Conservation (phyloP, 2,888 invertebrate genomes). For the Gibbula magus region DNA sequence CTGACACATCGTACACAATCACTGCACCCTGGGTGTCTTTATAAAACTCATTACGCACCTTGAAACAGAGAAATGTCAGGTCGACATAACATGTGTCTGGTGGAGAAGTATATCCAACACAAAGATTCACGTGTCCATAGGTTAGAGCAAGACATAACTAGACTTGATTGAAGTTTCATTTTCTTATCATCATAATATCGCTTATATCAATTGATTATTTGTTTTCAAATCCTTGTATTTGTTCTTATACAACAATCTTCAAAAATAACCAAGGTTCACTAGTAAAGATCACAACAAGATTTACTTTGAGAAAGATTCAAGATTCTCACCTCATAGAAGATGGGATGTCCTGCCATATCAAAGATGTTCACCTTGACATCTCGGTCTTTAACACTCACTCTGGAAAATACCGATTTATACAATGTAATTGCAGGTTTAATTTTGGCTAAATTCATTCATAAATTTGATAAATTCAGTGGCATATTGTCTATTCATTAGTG, state of each 20-base stretch:
- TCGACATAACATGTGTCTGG: neutral
- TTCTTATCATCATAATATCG: too few relatives aligned
- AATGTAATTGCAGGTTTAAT: neutral
- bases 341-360: constrained; percentile 76
- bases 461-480: neutral
- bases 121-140: neutral
- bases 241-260: too few relatives aligned
- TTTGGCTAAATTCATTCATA: neutral
- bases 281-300: too few relatives aligned
- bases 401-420: constrained; percentile 40
- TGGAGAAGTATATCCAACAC: neutral
- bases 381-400: constrained; percentile 68
- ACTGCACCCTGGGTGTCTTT: constrained; percentile 75
- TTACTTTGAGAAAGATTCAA: neutral
- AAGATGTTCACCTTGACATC: constrained; percentile 76
- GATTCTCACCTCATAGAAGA: constrained; percentile 73
- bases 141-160: too few relatives aligned
- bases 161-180: too few relatives aligned
- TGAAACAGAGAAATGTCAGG: constrained; percentile 35
- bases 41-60: constrained; percentile 76
- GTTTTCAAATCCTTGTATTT: too few relatives aligned
- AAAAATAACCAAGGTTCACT: too few relatives aligned
- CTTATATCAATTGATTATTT: too few relatives aligned
- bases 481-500: neutral
- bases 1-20: constrained; percentile 75